A percentile compares a stretch with the other conserved stretches of the same genome.
These are phyloP conservation scores for Oenanthe melanoleuca DNA, from an alignment of 2,113 vertebrate genomes.

Conservation along the genomic window DNA sequence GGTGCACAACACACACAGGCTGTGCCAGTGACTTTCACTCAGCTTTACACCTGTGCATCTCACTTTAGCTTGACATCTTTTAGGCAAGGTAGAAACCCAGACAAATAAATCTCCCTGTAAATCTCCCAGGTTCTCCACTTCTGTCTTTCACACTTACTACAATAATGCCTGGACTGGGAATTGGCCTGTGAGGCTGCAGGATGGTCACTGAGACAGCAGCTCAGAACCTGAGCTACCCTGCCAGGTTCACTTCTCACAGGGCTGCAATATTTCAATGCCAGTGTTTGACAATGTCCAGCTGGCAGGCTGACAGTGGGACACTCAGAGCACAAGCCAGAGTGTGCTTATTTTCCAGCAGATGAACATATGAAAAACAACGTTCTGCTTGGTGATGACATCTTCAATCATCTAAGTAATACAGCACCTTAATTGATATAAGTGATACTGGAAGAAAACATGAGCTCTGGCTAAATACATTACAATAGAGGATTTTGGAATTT, in stretches of 20 bases:
- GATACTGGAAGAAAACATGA: not conserved
- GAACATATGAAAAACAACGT: not conserved
- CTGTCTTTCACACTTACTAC: not conserved
- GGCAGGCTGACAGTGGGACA: not conserved
- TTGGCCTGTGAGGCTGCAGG: not conserved
- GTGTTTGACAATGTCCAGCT: not conserved
- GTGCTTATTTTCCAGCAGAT: not conserved
- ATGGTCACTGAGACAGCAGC: not conserved
- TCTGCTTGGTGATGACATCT: not conserved
- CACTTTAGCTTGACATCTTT: not conserved
- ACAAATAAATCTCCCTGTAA: not conserved
- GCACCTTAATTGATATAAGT: not conserved
- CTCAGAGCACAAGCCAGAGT: not conserved
- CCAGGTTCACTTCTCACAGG: not conserved
- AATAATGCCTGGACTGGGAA: not conserved
- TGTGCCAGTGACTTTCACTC: not conserved
- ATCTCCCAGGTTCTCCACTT: not conserved
- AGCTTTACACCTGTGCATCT: fast-evolving
- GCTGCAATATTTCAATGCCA: not conserved
- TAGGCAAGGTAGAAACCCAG: not conserved
- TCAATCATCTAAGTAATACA: not conserved
- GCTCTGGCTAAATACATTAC: not conserved
- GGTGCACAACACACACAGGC: fast-evolving
- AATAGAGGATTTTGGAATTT: not conserved
- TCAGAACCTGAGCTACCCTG: not conserved